These are phyloP conservation scores for Poeciliopsis paucimaculata DNA, from an alignment of 2,797 vertebrate species.

Conservation along the genomic window DNA sequence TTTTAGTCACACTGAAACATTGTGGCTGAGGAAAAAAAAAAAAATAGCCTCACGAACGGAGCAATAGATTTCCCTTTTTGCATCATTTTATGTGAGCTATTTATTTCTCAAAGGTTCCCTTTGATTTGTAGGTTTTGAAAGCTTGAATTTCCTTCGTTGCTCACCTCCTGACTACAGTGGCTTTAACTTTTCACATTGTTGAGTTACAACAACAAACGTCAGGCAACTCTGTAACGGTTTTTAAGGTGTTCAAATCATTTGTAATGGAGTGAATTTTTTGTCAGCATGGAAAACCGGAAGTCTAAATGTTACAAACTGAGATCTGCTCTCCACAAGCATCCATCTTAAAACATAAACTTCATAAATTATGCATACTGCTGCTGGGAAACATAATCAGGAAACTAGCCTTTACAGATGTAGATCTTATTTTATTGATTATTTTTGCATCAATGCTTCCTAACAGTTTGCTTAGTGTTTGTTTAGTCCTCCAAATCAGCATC, in stretches of 20 bases:
- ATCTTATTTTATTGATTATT: background rate
- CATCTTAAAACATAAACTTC: background rate
- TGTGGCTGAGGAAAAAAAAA: slow-evolving; percentile 17
- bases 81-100: background rate
- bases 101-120: background rate
- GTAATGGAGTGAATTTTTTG: background rate
- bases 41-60: slow-evolving; percentile 16
- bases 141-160: slow-evolving; percentile 7
- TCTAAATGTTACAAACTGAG: background rate
- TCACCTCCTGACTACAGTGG: background rate
- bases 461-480: background rate
- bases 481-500: background rate
- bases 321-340: background rate
- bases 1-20: slow-evolving; percentile 25
- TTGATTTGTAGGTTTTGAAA: background rate
- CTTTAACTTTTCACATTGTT: background rate
- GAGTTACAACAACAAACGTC: background rate
- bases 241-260: background rate
- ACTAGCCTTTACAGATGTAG: background rate
- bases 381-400: background rate
- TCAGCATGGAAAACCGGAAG: background rate
- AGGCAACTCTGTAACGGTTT: background rate
- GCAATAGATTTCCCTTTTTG: slow-evolving; percentile 19
- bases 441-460: background rate
- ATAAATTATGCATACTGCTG: background rate